Evolutionary conservation across 2,797 vertebrate species (phyloP), one percentile per base, ranked within the genome.

Genomic region (Scolopax rusticola): DNA sequence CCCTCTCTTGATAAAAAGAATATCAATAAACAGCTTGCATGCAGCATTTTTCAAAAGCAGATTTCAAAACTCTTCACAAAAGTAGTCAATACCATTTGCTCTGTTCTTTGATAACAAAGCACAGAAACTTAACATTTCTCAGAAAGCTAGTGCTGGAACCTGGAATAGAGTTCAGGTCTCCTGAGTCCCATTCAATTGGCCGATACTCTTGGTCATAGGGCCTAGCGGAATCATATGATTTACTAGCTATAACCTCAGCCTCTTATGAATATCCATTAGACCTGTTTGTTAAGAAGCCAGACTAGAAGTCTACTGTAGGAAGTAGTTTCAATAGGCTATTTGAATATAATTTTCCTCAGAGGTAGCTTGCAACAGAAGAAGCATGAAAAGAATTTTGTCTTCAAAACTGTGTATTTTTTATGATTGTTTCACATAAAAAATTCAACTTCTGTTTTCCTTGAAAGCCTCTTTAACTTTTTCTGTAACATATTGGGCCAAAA

Each of bases 11-110:
- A 71, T 67, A 83, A 60, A 57, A 92, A 56, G 33, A 85, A 71
- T 21, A 91, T 24, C 57, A 61, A 4, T 50, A 78, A 75, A 15
- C 45, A 78, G 32, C 24, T 75, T 64, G 19, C n/a, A 21, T 23
- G 24, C 48, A 90, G 57, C 33, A 57, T 54, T 89, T 92, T 93
- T 74, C 41, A 71, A 54, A 64, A 91, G n/a, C 17, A 60, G 50
- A 79, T 93, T 94, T 90, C 70, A 88, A 84, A 84, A 65, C 7
- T 19, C 17, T 68, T 79, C 73, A 87, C 24, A 82, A 79, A 87
- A 79, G 24, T 27, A 74, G 36, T 63, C 74, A 84, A 79, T 81
- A 86, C 3, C 11, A 76, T 76, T 95, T 95, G 10, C 53, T 91
- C 12, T 78, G 6, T 15, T 76, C 85, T 78, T 54, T 11, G 27